A percentile compares a stretch with the other conserved stretches of the same genome.
These are phyloP conservation scores for Callyntrura guangdongensis DNA, from an alignment of 2,888 invertebrate genomes.

Conservation along the genomic window DNA sequence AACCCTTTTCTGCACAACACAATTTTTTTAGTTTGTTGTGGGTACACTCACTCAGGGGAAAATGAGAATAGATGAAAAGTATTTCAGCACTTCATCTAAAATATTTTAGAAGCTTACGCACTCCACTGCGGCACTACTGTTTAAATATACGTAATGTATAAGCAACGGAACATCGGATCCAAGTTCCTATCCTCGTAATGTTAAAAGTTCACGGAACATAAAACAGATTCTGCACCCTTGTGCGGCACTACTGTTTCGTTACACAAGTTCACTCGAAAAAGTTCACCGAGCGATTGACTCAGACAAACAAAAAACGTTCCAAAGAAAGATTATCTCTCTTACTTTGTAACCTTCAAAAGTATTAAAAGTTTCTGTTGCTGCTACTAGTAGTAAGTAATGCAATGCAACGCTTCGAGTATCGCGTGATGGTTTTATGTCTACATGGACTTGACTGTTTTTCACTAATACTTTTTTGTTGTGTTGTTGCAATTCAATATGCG, in stretches of 20 bases:
- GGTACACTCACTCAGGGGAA: not conserved
- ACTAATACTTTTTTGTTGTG: not conserved
- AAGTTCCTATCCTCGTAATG: too few species aligned
- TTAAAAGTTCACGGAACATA: too few species aligned
- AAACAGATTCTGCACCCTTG: too few species aligned
- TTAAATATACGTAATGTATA: too few species aligned
- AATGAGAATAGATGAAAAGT: not conserved
- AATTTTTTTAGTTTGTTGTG: too few species aligned
- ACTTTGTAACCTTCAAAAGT: conserved; percentile 27
- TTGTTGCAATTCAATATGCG: not conserved
- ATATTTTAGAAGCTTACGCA: not conserved
- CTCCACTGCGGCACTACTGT: not conserved
- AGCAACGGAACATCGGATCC: too few species aligned
- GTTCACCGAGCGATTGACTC: conserved; percentile 39
- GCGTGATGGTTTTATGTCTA: conserved; percentile 2
- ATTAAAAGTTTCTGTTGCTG: not conserved
- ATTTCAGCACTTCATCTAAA: not conserved
- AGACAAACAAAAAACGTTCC: conserved; percentile 18
- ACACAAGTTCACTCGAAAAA: conserved; percentile 28
- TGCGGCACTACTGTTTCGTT: too few species aligned
- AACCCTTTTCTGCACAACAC: too few species aligned
- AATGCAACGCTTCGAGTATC: not conserved
- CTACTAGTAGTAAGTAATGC: not conserved
- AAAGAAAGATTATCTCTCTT: not conserved
- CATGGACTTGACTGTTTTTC: not conserved